Base-by-base conservation (phyloP, 2,113 vertebrate genomes). In the Pterocles burchelli region DNA sequence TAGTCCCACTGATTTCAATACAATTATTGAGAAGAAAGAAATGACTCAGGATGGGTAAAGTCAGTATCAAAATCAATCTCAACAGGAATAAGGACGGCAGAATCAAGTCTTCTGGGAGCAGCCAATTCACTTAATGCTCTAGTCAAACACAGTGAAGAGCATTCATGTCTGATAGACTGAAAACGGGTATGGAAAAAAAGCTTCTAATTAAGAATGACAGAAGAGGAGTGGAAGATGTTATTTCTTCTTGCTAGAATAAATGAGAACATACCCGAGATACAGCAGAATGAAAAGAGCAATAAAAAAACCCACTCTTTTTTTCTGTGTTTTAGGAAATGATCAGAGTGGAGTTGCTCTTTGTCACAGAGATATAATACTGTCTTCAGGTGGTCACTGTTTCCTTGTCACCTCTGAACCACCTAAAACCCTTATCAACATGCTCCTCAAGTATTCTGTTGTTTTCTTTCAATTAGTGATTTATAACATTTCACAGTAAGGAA, bases 391-490 rank as follows among this genome's bases (percentile, higher is more conserved):
- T 49, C 83, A 96, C 83, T 95, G 86, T 92, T 96, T 86, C 36
- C 85, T 49, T 24, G 65, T 93, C 92, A 92, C 89, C 95, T 96
- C 65, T 93, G 81, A 97, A 96, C 83, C 52, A 86, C 24, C 58
- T 41, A 78, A 95, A 92, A n/a, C 75, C 34, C 57, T 90, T 1
- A 6, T 80, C 54, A 90, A 86, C 67, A 38, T 28, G 58, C 51
- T 96, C 83, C 93, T 92, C 83, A 95, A 94, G 95, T 81, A 95
- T 92, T 88, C 63, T 82, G 80, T 91, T 91, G 76, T 93, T 87
- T 95, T 91, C 75, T 79, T 90, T 97, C 74, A 79, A 38, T 79
- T 61, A 88, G 67, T 94, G 93, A 97, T 96, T 95, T 95, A 95
- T 89, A 93, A 67, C 63, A 89, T 93, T 95, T 95, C 92, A 79